Base-by-base conservation (phyloP, 2,113 vertebrate genomes). In the Onychostoma macrolepis region DNA sequence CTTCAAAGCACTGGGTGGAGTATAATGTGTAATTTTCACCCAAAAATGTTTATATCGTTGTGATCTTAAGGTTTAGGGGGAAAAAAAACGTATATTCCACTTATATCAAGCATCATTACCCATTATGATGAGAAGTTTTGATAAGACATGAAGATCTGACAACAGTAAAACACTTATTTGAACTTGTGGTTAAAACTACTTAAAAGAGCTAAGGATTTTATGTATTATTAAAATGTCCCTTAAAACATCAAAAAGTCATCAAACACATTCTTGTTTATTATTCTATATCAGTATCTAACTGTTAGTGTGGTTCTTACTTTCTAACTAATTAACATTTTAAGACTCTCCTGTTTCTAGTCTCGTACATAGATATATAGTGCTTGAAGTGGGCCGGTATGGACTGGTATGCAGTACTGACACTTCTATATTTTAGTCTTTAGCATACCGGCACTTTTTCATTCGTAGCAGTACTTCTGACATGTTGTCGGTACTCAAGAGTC, bases 1-100 rank as follows among this genome's bases (percentile, higher is more conserved):
- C 93, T 93, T 95, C 91, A 94, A 94, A 95, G 91, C 30, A 1
- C 65, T 89, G 94, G 94, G 94, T 92, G 93, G 91, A 89, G 92
- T 87, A 75, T 83, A 36, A 80, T 89, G 92, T 87, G 80, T 86
- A 43, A 81, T 89, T 94, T 92, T 90, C 93, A 89, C 90, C 76
- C 88, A 83, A 30, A 90, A 92, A 91, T 88, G 91, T 93, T 95
- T 92, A 89, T 89, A 93, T 91, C 88, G 89, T 89, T 91, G 89
- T 93, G 93, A 95, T 94, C 91, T 94, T 78, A 33, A 94, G 88
- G 90, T 91, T 71, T 92, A 75, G 88, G 7, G 6, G 0, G 0
- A 2, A 85, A 90, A 89, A 92, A 88, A 89, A 89, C 93, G 90
- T 88, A 90, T 89, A 89, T 58, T 85, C 87, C 82, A 12, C 86